phyloP scores from a whole-genome alignment of 2,888 invertebrate species.

The Epinotia brunnichana region DNA sequence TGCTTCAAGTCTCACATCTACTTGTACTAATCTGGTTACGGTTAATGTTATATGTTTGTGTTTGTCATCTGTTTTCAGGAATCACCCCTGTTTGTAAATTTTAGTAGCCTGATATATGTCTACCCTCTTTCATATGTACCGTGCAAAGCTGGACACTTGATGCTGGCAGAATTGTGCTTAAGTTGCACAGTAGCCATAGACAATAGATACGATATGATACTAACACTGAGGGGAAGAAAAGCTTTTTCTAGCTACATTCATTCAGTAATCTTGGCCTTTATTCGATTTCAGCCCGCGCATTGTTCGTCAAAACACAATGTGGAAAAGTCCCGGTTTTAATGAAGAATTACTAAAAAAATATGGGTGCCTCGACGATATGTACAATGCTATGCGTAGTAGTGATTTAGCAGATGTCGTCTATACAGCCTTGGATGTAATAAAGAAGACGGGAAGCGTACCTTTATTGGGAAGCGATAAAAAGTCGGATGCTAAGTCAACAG shows the following conservation, averaged over 20 bases:
- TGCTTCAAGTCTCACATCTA: no score
- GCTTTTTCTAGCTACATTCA: background rate
- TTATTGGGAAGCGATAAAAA: constrained; percentile 41
- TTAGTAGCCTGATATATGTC: no score
- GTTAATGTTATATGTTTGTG: no score
- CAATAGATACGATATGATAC: no score
- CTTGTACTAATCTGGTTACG: no score
- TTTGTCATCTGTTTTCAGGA: no score
- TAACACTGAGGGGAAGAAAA: background rate
- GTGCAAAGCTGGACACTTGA: no score
- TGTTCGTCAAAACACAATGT: constrained; percentile 17
- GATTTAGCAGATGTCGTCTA: constrained; percentile 51
- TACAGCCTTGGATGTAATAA: constrained; percentile 45
- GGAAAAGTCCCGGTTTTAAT: constrained; percentile 22
- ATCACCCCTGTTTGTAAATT: no score
- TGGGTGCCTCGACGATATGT: constrained; percentile 46
- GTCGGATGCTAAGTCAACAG: constrained; percentile 46
- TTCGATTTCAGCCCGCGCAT: constrained; percentile 14
- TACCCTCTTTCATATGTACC: no score
- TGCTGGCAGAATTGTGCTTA: no score
- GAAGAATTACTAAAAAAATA: constrained; percentile 30
- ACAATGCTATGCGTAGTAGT: constrained; percentile 48
- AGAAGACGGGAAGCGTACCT: constrained; percentile 46
- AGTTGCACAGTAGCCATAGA: no score
- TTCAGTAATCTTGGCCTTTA: background rate